A percentile compares a stretch with the other conserved stretches of the same genome.
Evolutionary conservation across 2,797 vertebrate species (phyloP).

Genomic region (Tapirus indicus): DNA sequence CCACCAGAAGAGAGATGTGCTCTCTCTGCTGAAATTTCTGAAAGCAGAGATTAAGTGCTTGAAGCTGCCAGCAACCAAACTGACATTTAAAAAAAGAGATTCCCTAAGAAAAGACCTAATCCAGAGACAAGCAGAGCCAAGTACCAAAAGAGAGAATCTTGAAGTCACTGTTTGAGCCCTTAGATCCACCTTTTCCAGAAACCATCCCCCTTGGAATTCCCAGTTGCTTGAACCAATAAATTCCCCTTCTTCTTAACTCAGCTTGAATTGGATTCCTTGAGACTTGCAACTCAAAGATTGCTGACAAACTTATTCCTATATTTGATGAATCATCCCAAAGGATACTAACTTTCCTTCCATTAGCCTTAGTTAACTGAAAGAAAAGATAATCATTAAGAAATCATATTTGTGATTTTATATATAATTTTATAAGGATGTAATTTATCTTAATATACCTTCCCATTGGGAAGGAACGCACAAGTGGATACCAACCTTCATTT

Average conservation of each 20-base stretch:
- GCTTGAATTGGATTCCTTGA: not conserved
- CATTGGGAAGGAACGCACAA: not conserved
- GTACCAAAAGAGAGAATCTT: not conserved
- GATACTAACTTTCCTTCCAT: not conserved
- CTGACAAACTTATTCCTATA: not conserved
- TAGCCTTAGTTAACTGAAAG: not conserved
- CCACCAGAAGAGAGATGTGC: not conserved
- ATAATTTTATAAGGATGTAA: not conserved
- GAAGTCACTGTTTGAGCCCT: not conserved
- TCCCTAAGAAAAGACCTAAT: not conserved
- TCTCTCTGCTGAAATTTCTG: not conserved
- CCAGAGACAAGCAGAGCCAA: not conserved
- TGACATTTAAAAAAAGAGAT: not conserved
- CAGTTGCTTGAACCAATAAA: not conserved
- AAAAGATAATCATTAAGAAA: conserved; percentile 41
- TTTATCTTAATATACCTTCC: conserved; percentile 44
- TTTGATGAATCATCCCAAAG: not conserved
- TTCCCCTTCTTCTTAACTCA: not conserved
- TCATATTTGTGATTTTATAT: not conserved
- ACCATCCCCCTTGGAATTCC: not conserved
- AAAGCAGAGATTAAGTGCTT: not conserved
- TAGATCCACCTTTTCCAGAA: not conserved
- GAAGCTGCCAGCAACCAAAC: not conserved
- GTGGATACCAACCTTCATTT: not conserved
- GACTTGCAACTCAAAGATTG: conserved; percentile 38